Evolutionary conservation across 2,888 invertebrate species (phyloP), one percentile per base, ranked within the genome.

Genomic region (Lissocephala sabroskyi): DNA sequence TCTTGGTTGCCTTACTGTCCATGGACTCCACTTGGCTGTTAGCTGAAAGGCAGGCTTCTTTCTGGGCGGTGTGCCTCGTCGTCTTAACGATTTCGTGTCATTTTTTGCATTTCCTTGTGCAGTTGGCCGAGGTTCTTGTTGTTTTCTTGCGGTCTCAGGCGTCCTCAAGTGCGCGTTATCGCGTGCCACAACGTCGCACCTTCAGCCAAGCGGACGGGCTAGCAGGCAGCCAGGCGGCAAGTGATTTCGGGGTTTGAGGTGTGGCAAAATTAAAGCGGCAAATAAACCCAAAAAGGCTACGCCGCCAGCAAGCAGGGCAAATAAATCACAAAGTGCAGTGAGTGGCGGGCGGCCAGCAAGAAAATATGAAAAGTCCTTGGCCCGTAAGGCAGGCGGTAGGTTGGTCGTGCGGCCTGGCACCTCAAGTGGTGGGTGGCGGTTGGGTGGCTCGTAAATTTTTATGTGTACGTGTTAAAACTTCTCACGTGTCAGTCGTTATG

Each of bases 81-180:
- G 32, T 45, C 76, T 66, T 71, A 77, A 68, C 71, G 75, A 62
- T 79, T 75, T 65, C 78, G 66, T 77, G 76, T 71, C 71, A 70
- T 62, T 64, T 62, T 71, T 75, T 75, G 70, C 76, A 70, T 75
- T 71, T 75, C 65, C 64, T 67, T 71, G 62, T 64, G 67, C 64
- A 54, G 52, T 36, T 26, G 17, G 29, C 42, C 58, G 66, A 57
- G 59, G 64, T 56, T 75, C 49, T 3, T 3, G 3, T 23, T 23
- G 23, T 5, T 9, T 41, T 29, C 29, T 16, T 42, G 16, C 3
- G 19, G 18, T 11, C n/a, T n/a, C n/a, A n/a, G 32, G 32, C 33
- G 19, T 50, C 53, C 46, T 62, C 56, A 59, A 67, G 67, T 63
- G 63, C 58, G 58, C 63, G 55, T 76, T 75, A 75, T 76, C 74